These are phyloP conservation scores for Cataglyphis cursor DNA, from an alignment of 2,888 invertebrate species.

Conservation along the genomic window DNA sequence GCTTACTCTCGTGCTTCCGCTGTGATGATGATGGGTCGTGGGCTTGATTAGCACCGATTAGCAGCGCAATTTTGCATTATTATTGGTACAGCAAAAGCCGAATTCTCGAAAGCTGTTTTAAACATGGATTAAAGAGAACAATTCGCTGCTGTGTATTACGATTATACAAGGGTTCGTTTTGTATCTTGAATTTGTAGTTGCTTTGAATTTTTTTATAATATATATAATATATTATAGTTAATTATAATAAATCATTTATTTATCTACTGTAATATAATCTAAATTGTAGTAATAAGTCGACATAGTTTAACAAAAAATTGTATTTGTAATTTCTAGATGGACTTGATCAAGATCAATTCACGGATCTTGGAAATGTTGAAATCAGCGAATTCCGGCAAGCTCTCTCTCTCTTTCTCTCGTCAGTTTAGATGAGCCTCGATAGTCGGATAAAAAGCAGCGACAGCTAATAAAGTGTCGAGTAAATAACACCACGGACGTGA, in stretches of 20 bases:
- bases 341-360: not conserved
- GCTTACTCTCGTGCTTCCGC: not conserved
- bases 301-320: not conserved
- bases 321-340: not conserved
- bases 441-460: slow-evolving; percentile 45
- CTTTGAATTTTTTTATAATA: not conserved
- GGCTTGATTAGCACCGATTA: not conserved
- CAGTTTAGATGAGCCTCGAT: slow-evolving; percentile 51
- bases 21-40: not conserved
- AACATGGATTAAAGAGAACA: not conserved
- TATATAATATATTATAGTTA: not conserved
- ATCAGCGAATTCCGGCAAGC: not conserved
- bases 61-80: not conserved
- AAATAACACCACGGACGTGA: slow-evolving; percentile 66
- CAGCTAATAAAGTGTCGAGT: slow-evolving; percentile 69
- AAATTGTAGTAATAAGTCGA: not conserved
- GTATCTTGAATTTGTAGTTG: not conserved
- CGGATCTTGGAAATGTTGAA: not conserved
- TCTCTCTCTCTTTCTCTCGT: not conserved
- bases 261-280: not conserved
- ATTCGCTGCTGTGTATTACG: not conserved
- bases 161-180: not conserved
- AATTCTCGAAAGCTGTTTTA: not conserved
- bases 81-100: not conserved
- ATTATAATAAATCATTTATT: not conserved